These are phyloP conservation scores for Poecilia gillii DNA, from an alignment of 2,797 vertebrate species.

Conservation along the genomic window DNA sequence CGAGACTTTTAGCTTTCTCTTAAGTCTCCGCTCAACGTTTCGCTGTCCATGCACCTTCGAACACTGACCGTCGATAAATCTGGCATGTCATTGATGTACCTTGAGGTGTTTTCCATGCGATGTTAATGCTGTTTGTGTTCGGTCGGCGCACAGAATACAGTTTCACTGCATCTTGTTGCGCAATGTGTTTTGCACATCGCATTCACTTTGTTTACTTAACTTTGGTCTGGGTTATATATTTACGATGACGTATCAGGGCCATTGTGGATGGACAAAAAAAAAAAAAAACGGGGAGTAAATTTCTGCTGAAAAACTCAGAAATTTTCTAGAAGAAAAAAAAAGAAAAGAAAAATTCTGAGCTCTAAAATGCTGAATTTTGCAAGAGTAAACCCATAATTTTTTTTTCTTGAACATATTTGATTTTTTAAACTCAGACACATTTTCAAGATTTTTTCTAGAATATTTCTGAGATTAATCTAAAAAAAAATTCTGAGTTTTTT, in stretches of 20 bases:
- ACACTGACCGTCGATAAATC: slow-evolving; percentile 45
- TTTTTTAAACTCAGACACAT: too few relatives aligned
- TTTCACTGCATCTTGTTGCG: slow-evolving; percentile 21
- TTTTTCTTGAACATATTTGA: too few relatives aligned
- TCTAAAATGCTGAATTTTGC: too few relatives aligned
- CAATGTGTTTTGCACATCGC: slow-evolving; percentile 43
- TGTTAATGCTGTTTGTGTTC: slow-evolving; percentile 58
- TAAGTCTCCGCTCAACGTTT: slow-evolving; percentile 52
- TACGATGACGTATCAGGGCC: too few relatives aligned
- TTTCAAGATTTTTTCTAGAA: too few relatives aligned
- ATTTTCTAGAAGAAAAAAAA: too few relatives aligned
- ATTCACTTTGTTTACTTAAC: slow-evolving; percentile 14
- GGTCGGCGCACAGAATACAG: slow-evolving; percentile 54
- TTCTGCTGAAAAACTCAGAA: too few relatives aligned
- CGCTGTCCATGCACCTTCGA: slow-evolving; percentile 54
- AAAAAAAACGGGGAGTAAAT: too few relatives aligned
- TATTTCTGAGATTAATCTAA: neutral
- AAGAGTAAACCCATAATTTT: too few relatives aligned
- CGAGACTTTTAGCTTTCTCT: slow-evolving; percentile 44
- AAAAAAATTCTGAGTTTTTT: too few relatives aligned
- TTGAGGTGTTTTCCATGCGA: slow-evolving; percentile 43
- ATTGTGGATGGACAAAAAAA: too few relatives aligned
- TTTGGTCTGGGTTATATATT: slow-evolving; percentile 24
- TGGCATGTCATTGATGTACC: slow-evolving; percentile 63
- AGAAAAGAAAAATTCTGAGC: too few relatives aligned